These are phyloP conservation scores for Leptinotarsa peninsularis DNA, from an alignment of 2,888 invertebrate genomes.

Conservation along the genomic window DNA sequence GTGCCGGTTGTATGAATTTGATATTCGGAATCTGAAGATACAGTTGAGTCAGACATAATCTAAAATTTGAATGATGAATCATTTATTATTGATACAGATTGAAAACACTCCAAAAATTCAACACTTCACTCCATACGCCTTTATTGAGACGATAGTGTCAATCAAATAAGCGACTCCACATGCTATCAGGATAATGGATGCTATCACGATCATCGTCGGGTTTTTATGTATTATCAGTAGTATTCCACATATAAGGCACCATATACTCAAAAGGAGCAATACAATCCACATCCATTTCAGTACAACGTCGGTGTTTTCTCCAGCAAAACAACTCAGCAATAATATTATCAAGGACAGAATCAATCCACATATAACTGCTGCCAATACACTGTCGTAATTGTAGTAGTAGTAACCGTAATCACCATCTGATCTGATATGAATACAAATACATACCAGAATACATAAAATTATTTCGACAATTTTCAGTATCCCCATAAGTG, in stretches of 20 bases:
- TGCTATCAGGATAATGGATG: slow-evolving; percentile 4
- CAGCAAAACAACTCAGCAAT: not conserved
- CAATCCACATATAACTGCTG: not conserved
- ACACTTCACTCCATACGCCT: slow-evolving; percentile 20
- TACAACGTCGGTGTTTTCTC: not conserved
- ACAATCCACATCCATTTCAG: slow-evolving; percentile 17
- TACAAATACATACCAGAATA: slow-evolving; percentile 5
- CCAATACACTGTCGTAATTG: not conserved
- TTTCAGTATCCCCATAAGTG: slow-evolving; percentile 8
- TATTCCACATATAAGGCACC: slow-evolving; percentile 7
- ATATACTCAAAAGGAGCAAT: not conserved
- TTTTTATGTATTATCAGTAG: not conserved
- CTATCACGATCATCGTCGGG: not conserved
- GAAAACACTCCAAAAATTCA: not conserved
- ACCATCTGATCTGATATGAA: not conserved
- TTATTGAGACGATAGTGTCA: slow-evolving; percentile 8
- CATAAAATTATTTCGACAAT: slow-evolving; percentile 26
- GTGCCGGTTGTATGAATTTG: no score
- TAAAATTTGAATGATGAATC: no score
- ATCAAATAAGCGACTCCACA: slow-evolving; percentile 2
- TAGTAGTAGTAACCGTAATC: not conserved
- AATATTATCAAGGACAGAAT: not conserved
- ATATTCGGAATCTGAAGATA: no score
- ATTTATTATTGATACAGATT: no score
- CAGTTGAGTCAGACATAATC: no score